These are phyloP conservation scores for Cephalopachus bancanus DNA, from an alignment of 2,797 vertebrate species.

Conservation along the genomic window DNA sequence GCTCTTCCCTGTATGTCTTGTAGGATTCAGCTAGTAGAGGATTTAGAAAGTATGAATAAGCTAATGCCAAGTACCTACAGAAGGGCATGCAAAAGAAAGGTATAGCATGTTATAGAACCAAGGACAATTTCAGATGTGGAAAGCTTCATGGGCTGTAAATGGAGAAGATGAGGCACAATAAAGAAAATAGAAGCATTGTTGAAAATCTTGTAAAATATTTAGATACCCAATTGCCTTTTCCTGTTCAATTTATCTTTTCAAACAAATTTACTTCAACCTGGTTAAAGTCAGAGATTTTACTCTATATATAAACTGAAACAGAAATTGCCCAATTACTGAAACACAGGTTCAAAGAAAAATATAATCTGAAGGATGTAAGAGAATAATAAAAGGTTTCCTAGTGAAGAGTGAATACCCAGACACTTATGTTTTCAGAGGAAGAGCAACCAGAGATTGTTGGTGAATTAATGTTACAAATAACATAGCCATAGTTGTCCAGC, in stretches of 20 bases:
- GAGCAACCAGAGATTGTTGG: not conserved
- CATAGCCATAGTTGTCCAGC: not conserved
- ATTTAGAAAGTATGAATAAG: not conserved
- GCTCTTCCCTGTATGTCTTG: too few relatives aligned
- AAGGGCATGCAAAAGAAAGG: not conserved
- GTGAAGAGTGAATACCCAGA: not conserved
- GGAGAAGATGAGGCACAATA: not conserved
- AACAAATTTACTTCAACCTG: not conserved
- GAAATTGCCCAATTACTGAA: not conserved
- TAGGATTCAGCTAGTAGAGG: not conserved
- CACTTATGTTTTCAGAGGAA: not conserved
- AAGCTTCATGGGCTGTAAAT: not conserved
- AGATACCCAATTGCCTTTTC: not conserved
- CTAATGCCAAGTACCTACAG: not conserved
- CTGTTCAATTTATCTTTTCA: not conserved
- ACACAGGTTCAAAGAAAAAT: not conserved
- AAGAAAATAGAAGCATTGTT: not conserved
- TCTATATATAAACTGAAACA: not conserved
- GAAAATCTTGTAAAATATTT: not conserved
- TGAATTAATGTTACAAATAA: not conserved
- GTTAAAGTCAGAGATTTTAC: not conserved
- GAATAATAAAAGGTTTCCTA: not conserved
- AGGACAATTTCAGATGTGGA: not conserved
- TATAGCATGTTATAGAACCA: not conserved
- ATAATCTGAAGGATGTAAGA: not conserved